A percentile compares a stretch with the other conserved stretches of the same genome.
phyloP scores from a whole-genome alignment of 1,140 invertebrate genomes.

The Drosophila sulfurigaster region DNA sequence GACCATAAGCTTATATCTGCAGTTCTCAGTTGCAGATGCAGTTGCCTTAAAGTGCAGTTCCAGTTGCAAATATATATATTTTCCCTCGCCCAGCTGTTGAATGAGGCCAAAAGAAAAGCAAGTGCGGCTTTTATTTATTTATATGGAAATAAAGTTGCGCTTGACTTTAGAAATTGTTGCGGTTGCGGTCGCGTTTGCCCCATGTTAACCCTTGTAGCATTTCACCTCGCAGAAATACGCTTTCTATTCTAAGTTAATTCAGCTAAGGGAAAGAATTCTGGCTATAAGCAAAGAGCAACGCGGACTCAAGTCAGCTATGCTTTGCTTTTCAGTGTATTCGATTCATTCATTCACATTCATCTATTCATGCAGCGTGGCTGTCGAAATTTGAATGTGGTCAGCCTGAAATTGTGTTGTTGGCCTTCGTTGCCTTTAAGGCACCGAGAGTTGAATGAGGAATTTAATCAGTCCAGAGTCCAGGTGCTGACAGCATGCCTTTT shows the following conservation, averaged over 20 bases:
- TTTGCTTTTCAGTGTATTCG: neutral
- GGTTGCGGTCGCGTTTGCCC: conserved; percentile 63
- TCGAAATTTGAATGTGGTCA: conserved; percentile 51
- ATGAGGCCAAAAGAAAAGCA: conserved; percentile 10
- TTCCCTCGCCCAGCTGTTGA: neutral
- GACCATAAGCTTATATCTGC: conserved; percentile 27
- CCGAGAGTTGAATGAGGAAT: conserved; percentile 2
- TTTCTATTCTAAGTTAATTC: too few relatives aligned
- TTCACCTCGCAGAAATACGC: conserved; percentile 24
- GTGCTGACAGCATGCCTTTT: neutral
- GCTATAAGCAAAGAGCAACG: neutral
- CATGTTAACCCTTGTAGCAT: conserved; percentile 76
- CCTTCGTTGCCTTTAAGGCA: conserved; percentile 26
- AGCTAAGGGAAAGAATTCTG: neutral
- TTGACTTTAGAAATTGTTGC: conserved; percentile 77
- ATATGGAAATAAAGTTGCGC: conserved; percentile 82
- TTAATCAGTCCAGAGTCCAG: conserved; percentile 10
- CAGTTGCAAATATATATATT: neutral
- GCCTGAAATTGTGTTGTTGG: conserved; percentile 64
- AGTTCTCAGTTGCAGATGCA: conserved; percentile 2
- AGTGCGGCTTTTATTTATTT: conserved; percentile 73
- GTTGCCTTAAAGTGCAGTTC: conserved; percentile 28
- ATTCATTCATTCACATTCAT: conserved; percentile 20
- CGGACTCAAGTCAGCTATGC: too few relatives aligned
- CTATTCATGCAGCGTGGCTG: conserved; percentile 48